These are phyloP conservation scores for Triplophysa rosa DNA, from an alignment of 2,113 vertebrate species.

Conservation along the genomic window DNA sequence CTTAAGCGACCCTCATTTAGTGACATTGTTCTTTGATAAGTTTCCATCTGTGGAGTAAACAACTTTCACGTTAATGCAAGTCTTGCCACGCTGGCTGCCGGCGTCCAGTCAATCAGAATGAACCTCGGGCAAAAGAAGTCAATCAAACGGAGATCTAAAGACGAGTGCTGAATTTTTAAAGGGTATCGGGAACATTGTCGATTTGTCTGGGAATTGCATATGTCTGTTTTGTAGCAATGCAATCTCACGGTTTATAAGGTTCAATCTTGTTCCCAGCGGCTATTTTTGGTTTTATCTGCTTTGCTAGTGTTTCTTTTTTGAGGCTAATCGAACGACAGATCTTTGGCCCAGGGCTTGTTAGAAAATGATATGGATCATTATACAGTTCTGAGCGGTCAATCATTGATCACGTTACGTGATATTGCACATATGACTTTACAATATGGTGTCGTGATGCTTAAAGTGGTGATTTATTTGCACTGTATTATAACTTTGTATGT, in stretches of 20 bases:
- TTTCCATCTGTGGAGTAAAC: neutral
- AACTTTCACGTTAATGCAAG: neutral
- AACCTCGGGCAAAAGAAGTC: neutral
- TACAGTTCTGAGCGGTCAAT: neutral
- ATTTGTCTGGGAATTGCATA: neutral
- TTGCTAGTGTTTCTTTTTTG: neutral
- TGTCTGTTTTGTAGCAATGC: neutral
- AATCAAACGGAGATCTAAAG: neutral
- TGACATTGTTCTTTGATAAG: neutral
- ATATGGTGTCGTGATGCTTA: neutral
- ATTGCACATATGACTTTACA: slow-evolving; percentile 5
- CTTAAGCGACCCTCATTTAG: neutral
- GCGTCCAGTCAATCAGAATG: neutral
- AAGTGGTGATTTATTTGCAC: neutral
- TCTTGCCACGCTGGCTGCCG: neutral
- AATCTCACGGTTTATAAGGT: neutral
- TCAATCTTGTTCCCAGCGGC: neutral
- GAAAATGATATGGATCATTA: slow-evolving; percentile 12
- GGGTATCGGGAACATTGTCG: neutral
- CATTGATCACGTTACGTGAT: slow-evolving; percentile 18
- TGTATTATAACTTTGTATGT: neutral
- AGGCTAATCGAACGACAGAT: neutral
- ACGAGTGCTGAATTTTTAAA: neutral
- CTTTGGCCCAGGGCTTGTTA: neutral
- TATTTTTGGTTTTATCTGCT: neutral